A percentile compares a stretch with the other conserved stretches of the same genome.
Evolutionary conservation across 2,888 invertebrate species (phyloP).

Genomic region (Laspeyria flexula): DNA sequence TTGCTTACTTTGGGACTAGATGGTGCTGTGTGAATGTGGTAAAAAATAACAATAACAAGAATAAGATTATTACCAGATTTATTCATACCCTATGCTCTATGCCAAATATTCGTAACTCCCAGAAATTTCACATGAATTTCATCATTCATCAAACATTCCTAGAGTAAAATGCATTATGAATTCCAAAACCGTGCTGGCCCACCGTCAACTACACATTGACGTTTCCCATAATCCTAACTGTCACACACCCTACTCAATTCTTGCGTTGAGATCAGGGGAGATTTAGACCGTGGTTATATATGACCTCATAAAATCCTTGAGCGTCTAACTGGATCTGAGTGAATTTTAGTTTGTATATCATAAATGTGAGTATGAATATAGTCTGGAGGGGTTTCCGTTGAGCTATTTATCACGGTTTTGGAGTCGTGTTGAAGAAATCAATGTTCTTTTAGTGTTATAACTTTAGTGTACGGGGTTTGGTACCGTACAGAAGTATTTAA

Average conservation of each 20-base stretch:
- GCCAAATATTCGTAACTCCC: neutral
- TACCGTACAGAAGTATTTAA: too few relatives aligned
- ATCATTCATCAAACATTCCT: neutral
- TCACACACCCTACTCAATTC: conserved; percentile 57
- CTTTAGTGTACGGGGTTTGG: too few relatives aligned
- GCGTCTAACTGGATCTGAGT: conserved; percentile 33
- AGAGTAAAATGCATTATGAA: conserved; percentile 20
- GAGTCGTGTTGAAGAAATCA: neutral
- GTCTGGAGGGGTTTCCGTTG: neutral
- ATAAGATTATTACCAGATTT: too few relatives aligned
- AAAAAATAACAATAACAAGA: too few relatives aligned
- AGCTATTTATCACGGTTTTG: neutral
- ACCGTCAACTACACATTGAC: conserved; percentile 39
- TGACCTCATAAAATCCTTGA: conserved; percentile 49
- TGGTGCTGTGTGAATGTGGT: too few relatives aligned
- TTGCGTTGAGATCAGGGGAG: conserved; percentile 55
- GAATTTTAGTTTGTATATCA: conserved; percentile 32
- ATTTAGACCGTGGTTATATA: conserved; percentile 58
- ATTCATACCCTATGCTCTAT: neutral
- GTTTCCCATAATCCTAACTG: conserved; percentile 55
- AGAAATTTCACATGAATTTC: neutral
- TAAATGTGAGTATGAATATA: neutral
- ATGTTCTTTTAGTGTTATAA: too few relatives aligned
- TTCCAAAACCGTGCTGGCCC: conserved; percentile 15
- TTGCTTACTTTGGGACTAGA: too few relatives aligned